These are phyloP conservation scores for Scaptomyza graminum DNA, from an alignment of 1,140 invertebrate species.

Conservation along the genomic window DNA sequence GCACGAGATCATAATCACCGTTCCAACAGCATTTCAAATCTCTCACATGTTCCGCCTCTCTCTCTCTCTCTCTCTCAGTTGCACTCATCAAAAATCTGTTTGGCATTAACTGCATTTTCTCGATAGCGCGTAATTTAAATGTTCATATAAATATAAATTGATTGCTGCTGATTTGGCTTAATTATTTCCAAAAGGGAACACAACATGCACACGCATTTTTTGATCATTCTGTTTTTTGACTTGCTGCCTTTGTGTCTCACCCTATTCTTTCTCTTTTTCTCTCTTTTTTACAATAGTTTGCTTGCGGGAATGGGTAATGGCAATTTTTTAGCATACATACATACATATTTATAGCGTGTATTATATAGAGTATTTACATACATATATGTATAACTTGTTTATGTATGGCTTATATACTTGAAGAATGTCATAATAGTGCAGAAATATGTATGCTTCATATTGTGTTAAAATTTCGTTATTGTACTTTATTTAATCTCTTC, in stretches of 20 bases:
- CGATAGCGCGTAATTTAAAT: neutral
- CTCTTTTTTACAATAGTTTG: conserved; percentile 64
- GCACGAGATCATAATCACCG: conserved; percentile 1
- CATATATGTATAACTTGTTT: too few relatives aligned
- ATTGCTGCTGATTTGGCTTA: conserved; percentile 19
- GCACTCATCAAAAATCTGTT: conserved; percentile 24
- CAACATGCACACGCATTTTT: conserved; percentile 18
- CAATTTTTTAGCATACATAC: conserved; percentile 50
- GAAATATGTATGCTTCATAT: too few relatives aligned
- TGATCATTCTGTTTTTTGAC: conserved; percentile 33
- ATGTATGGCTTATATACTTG: too few relatives aligned
- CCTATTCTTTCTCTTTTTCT: conserved; percentile 51
- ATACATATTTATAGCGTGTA: neutral
- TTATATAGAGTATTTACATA: too few relatives aligned
- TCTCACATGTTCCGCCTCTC: neutral
- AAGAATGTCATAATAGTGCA: too few relatives aligned
- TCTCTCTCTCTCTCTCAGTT: neutral
- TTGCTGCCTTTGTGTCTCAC: conserved; percentile 44
- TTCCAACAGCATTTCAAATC: neutral
- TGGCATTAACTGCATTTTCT: conserved; percentile 15
- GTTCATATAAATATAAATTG: neutral
- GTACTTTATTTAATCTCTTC: too few relatives aligned
- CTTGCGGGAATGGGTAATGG: conserved; percentile 76
- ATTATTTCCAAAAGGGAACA: neutral
- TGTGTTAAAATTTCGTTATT: too few relatives aligned